These are phyloP conservation scores for Cerastis rubricosa DNA, from an alignment of 2,888 invertebrate species.

Conservation along the genomic window DNA sequence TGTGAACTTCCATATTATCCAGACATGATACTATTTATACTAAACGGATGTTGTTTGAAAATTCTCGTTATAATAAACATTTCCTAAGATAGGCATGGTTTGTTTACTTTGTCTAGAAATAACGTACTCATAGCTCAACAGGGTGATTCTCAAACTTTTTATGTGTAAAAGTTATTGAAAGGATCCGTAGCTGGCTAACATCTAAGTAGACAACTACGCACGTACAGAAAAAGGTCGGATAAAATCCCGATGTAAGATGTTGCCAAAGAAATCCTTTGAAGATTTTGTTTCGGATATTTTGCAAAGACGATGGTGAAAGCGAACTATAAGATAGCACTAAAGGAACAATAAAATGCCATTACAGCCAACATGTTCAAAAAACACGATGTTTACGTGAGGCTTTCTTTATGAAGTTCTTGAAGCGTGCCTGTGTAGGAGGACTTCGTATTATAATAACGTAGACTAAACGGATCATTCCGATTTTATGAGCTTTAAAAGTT, in stretches of 20 bases:
- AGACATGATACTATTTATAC: neutral
- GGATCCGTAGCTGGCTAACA: neutral
- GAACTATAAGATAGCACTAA: constrained; percentile 37
- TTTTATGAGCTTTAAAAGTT: constrained; percentile 39
- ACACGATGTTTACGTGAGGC: constrained; percentile 39
- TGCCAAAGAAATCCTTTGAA: constrained; percentile 26
- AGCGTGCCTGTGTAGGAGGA: constrained; percentile 25
- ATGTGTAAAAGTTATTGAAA: constrained; percentile 7
- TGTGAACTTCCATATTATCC: constrained; percentile 5
- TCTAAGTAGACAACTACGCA: neutral
- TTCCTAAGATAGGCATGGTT: no score
- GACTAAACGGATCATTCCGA: constrained; percentile 33
- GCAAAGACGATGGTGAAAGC: constrained; percentile 22
- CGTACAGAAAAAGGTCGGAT: constrained; percentile 24
- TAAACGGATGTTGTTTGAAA: constrained; percentile 8
- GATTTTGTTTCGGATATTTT: constrained; percentile 36
- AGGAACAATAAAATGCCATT: constrained; percentile 44
- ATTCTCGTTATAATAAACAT: neutral
- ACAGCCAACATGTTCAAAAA: constrained; percentile 41
- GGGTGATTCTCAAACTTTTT: neutral
- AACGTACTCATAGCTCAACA: neutral
- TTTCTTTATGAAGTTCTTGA: constrained; percentile 26
- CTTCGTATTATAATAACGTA: constrained; percentile 24
- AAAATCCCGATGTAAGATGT: constrained; percentile 19
- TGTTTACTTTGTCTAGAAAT: constrained; percentile 8